A percentile compares a stretch with the other conserved stretches of the same genome.
These are phyloP conservation scores for Hippocampus zosterae DNA, from an alignment of 2,113 vertebrate species.

Conservation along the genomic window DNA sequence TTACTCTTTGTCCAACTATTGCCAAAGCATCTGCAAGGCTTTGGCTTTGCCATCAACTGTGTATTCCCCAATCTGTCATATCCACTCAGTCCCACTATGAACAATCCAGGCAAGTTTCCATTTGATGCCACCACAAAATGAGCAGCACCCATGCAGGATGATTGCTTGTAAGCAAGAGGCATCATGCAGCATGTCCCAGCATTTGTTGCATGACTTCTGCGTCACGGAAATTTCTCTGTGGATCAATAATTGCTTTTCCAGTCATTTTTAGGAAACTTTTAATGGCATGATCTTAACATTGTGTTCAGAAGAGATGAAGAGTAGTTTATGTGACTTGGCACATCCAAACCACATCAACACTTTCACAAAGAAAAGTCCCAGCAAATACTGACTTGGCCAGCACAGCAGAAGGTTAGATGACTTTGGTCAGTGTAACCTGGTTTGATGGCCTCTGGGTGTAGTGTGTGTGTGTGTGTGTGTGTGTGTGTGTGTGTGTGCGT, in stretches of 20 bases:
- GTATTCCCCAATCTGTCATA: constrained; percentile 1
- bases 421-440: constrained; percentile 50
- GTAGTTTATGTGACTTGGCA: not conserved
- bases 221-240: constrained; percentile 12
- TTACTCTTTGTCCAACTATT: not conserved
- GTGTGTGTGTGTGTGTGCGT: no score
- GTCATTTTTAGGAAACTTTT: constrained; percentile 1
- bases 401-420: constrained; percentile 49
- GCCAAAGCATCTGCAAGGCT: constrained; percentile 19
- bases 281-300: not conserved
- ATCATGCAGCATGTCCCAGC: constrained; percentile 23
- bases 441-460: constrained; percentile 31
- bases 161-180: constrained; percentile 37
- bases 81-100: constrained; percentile 45
- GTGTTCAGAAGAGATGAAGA: not conserved
- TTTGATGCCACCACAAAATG: constrained; percentile 52
- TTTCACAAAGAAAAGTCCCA: constrained; percentile 33
- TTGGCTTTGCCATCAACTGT: constrained; percentile 22
- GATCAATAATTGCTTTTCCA: constrained; percentile 2
- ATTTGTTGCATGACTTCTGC: constrained; percentile 36
- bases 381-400: constrained; percentile 52
- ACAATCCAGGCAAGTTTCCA: constrained; percentile 45
- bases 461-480: no score
- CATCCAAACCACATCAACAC: constrained; percentile 26
- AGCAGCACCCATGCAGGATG: constrained; percentile 46